A percentile compares a stretch with the other conserved stretches of the same genome.
Evolutionary conservation across 2,888 invertebrate genomes (phyloP).

Genomic region (Apeira syringaria): DNA sequence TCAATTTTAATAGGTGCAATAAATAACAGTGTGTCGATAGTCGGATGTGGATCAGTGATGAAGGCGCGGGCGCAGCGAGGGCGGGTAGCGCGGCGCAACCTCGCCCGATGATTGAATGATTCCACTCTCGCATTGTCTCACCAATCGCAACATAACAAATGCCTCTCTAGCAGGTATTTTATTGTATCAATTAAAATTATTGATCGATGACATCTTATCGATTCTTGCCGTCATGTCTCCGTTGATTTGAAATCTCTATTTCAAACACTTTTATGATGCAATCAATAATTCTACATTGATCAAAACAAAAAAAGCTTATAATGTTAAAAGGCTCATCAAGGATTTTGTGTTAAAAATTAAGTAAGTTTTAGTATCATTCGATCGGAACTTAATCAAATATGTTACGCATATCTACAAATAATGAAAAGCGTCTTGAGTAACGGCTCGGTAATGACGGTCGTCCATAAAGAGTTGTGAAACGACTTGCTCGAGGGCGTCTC

Average conservation of each 20-base stretch:
- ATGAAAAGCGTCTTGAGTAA: slow-evolving; percentile 56
- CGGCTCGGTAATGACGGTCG: slow-evolving; percentile 48
- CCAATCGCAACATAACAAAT: slow-evolving; percentile 44
- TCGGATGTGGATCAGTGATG: slow-evolving; percentile 43
- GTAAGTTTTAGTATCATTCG: slow-evolving; percentile 11
- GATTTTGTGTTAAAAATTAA: slow-evolving; percentile 6
- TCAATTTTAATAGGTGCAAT: slow-evolving; percentile 49
- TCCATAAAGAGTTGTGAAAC: slow-evolving; percentile 59
- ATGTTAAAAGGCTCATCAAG: slow-evolving; percentile 9
- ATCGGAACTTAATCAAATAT: slow-evolving; percentile 23
- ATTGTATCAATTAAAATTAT: slow-evolving; percentile 48
- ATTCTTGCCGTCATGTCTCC: slow-evolving; percentile 17
- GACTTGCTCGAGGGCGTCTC: slow-evolving; percentile 47
- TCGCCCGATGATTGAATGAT: slow-evolving; percentile 42
- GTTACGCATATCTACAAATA: slow-evolving; percentile 45
- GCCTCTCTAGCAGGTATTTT: slow-evolving; percentile 37
- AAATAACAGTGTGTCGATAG: slow-evolving; percentile 55
- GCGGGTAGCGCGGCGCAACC: slow-evolving; percentile 36
- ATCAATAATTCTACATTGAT: slow-evolving; percentile 5
- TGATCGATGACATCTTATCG: slow-evolving; percentile 22
- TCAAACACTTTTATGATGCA: slow-evolving; percentile 7
- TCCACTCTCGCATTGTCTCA: slow-evolving; percentile 32
- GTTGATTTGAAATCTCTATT: slow-evolving; percentile 6
- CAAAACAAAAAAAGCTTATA: slow-evolving; percentile 4
- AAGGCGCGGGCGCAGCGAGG: slow-evolving; percentile 27